Evolutionary conservation across 2,888 invertebrate species (phyloP).

Genomic region (Troglohyphantes excavatus): DNA sequence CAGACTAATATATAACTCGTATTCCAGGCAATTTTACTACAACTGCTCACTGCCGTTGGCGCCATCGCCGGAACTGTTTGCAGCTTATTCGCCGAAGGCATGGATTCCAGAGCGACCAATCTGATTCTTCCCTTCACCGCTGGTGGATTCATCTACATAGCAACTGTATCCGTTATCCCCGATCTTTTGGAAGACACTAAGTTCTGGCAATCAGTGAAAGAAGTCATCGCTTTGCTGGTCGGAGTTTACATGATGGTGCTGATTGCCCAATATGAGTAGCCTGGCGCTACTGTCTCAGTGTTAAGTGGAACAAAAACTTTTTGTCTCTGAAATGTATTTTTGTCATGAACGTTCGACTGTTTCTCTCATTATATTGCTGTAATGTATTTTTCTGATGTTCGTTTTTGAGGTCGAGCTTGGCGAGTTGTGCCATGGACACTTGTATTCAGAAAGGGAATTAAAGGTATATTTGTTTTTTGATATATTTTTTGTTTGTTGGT

Average conservation of each 20-base stretch:
- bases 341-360: neutral
- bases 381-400: neutral
- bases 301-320: neutral
- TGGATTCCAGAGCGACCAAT: conserved; percentile 87
- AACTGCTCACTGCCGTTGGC: conserved; percentile 96
- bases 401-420: neutral
- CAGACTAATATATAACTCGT: too few species aligned
- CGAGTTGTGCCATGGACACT: neutral
- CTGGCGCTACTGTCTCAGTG: neutral
- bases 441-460: conserved; percentile 5
- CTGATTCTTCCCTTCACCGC: conserved; percentile 99
- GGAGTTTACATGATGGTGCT: conserved; percentile 98
- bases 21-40: conserved; percentile 93
- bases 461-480: neutral
- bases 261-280: conserved; percentile 91
- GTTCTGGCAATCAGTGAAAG: conserved; percentile 93
- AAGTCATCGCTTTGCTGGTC: conserved; percentile 92
- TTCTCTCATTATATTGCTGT: neutral
- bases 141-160: conserved; percentile 99
- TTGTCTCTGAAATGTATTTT: neutral
- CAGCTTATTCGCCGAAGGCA: conserved; percentile 91
- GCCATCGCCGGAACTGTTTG: conserved; percentile 96
- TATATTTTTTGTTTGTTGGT: too few species aligned
- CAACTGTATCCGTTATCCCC: conserved; percentile 98
- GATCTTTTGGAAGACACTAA: conserved; percentile 95